Base-by-base conservation (phyloP, 2,888 invertebrate species). In the Nowickia ferox region DNA sequence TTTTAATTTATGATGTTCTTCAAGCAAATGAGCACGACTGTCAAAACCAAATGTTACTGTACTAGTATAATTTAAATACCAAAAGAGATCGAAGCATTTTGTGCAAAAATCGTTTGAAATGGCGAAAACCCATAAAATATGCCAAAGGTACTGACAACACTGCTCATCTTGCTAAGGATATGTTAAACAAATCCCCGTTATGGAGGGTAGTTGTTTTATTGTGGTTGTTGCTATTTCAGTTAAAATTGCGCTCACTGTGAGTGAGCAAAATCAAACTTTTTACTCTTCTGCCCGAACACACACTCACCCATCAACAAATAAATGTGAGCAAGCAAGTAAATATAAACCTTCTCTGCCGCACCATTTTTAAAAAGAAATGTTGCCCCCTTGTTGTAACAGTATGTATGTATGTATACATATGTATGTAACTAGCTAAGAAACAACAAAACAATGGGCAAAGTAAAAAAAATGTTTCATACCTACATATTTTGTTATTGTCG, bases 341-440 rank as follows among this genome's bases (percentile, higher is more conserved):
- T 17, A 80, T 38, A 68, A 71, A 48, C 42, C 46, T 61, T 66
- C 72, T 76, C 40, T 65, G 11, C 86, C 79, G 78, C 83, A 83
- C 79, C 85, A 74, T 75, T 76, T 76, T 63, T 66, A 61, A 80
- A 79, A 80, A 2, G 63, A 83, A 83, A 86, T 86, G 83, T 86
- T 86, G 86, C 86, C 86, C 85, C 86, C 83, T 85, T 85, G 40
- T 30, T 65, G 22, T 48, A 46, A 30, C 11, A 8, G 48, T 30
- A 46, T 15, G 15, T 48, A 48, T 48, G 15, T 48, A 48, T 15
- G 15, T 1, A 46, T 46, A 46, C 8, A 13, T 9, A 15, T 48
- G 30, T 2, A n/a, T n/a, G n/a, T n/a, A n/a, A n/a, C n/a, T n/a
- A n/a, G n/a, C n/a, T n/a, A 71, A 57, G 59, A 42, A 68, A 57